phyloP scores from a whole-genome alignment of 2,797 vertebrate genomes.

The Anabacerthia variegaticeps region DNA sequence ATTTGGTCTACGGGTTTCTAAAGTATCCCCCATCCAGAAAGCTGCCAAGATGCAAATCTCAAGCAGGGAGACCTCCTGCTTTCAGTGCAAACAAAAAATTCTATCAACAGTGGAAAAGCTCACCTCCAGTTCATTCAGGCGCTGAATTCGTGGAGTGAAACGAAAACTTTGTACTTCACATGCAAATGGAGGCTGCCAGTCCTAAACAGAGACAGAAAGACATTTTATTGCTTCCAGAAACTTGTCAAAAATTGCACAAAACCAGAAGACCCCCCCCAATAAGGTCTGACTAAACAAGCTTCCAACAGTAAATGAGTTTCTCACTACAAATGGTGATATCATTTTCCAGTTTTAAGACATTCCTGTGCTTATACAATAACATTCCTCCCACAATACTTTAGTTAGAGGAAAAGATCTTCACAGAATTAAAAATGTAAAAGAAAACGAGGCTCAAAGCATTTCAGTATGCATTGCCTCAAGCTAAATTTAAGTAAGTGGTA shows the following conservation, averaged over 20 bases:
- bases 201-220: slow-evolving; percentile 77
- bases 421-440: not conserved
- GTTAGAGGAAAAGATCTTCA: not conserved
- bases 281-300: not conserved
- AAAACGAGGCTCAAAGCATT: not conserved
- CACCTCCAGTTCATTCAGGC: slow-evolving; percentile 97
- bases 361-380: not conserved
- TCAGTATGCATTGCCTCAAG: not conserved
- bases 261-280: not conserved
- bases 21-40: not conserved
- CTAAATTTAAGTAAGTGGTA: not conserved
- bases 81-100: not conserved
- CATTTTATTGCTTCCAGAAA: not conserved
- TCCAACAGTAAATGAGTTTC: not conserved
- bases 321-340: not conserved
- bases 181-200: slow-evolving; percentile 98
- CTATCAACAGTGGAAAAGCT: slow-evolving; percentile 28
- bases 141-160: slow-evolving; percentile 94
- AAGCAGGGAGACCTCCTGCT: not conserved
- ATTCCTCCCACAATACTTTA: not conserved
- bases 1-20: not conserved
- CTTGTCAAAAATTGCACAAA: not conserved
- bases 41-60: not conserved
- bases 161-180: slow-evolving; percentile 96
- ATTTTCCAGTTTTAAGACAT: not conserved